Conservation (phyloP, 2,113 vertebrate species). For the Muntiacus reevesi region DNA sequence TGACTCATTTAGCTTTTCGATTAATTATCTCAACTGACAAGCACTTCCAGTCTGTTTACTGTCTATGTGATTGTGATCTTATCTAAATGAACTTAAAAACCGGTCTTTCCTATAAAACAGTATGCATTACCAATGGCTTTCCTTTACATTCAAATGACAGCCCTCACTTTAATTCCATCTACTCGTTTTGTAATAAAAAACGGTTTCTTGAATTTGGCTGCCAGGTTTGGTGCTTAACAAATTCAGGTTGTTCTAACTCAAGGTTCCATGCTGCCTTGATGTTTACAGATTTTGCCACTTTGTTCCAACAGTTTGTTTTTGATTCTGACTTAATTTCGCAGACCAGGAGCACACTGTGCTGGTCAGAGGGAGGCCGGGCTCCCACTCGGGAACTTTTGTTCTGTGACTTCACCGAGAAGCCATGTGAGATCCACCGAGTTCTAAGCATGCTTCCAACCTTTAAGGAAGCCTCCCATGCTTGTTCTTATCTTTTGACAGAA, state of each 20-base stretch:
- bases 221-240: not conserved
- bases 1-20: constrained; percentile 52
- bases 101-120: constrained; percentile 1
- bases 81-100: constrained; percentile 21
- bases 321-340: not conserved
- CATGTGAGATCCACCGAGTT: not conserved
- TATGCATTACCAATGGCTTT: not conserved
- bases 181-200: not conserved
- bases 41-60: constrained; percentile 12
- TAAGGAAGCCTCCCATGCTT: not conserved
- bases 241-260: constrained; percentile 10
- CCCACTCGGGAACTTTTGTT: not conserved
- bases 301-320: constrained; percentile 30
- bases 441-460: not conserved
- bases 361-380: not conserved
- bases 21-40: constrained; percentile 34
- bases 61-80: not conserved
- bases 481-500: constrained; percentile 2
- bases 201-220: not conserved
- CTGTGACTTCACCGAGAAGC: not conserved
- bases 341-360: not conserved
- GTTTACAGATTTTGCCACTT: not conserved
- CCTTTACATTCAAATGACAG: not conserved
- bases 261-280: not conserved
- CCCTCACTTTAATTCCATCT: not conserved